Conservation (phyloP, 2,888 invertebrate genomes). For the Ctenicera cuprea region DNA sequence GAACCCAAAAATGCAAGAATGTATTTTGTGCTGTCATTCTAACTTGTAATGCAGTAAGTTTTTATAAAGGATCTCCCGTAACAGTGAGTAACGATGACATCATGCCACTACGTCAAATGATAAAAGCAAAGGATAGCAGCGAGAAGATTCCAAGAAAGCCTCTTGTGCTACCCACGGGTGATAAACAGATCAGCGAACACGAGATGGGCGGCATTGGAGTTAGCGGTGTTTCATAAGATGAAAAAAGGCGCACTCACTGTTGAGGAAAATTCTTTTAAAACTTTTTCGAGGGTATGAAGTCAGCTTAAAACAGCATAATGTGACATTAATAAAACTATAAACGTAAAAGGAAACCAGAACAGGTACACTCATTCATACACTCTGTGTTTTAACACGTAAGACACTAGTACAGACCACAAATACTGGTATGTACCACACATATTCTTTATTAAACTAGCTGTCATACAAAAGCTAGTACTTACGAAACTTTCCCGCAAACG, state of each 20-base stretch:
- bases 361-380: too few relatives aligned
- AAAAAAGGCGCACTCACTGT: slow-evolving; percentile 13
- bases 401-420: too few relatives aligned
- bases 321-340: too few relatives aligned
- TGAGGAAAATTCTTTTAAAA: slow-evolving; percentile 11
- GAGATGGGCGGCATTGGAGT: slow-evolving; percentile 14
- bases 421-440: too few relatives aligned
- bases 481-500: too few relatives aligned
- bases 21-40: too few relatives aligned
- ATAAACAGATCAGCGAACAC: slow-evolving; percentile 26
- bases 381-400: too few relatives aligned
- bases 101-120: neutral
- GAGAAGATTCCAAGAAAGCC: slow-evolving; percentile 3
- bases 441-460: too few relatives aligned
- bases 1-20: too few relatives aligned
- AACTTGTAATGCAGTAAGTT: neutral
- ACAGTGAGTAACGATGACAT: neutral
- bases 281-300: slow-evolving; percentile 2
- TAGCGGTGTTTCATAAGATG: slow-evolving; percentile 6
- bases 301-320: neutral
- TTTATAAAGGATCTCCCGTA: neutral
- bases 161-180: slow-evolving; percentile 10
- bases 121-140: slow-evolving; percentile 1
- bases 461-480: too few relatives aligned
- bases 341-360: too few relatives aligned